A percentile compares a stretch with the other conserved stretches of the same genome.
Evolutionary conservation across 92 coral and sea anemone genomes (phyloP).

Genomic region (Pocillopora meandrina): DNA sequence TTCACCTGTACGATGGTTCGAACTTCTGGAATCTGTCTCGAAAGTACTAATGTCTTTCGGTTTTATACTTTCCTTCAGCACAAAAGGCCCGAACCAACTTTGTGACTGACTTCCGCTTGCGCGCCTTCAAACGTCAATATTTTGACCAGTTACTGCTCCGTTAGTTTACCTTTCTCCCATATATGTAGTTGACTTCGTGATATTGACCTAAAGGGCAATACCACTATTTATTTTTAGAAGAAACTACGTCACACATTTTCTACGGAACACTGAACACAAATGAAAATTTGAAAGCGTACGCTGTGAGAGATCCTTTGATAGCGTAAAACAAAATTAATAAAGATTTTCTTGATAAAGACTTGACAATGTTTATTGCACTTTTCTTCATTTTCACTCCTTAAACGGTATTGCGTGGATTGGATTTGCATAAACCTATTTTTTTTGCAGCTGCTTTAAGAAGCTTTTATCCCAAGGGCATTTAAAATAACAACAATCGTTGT

Average conservation of each 20-base stretch:
- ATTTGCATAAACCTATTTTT: too few species aligned
- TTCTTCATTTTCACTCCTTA: background rate
- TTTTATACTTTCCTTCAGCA: background rate
- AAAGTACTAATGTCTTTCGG: too few species aligned
- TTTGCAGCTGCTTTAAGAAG: too few species aligned
- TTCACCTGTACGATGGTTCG: too few species aligned
- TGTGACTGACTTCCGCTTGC: too few species aligned
- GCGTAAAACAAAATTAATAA: too few species aligned
- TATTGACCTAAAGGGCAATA: conserved; percentile 13
- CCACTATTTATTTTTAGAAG: background rate
- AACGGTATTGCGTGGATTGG: background rate
- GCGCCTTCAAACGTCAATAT: background rate
- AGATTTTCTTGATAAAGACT: background rate
- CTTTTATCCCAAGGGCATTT: too few species aligned
- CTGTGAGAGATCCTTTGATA: too few species aligned
- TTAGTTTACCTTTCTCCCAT: conserved; percentile 14
- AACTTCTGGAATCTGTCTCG: too few species aligned
- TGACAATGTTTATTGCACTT: background rate
- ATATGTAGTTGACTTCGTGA: background rate
- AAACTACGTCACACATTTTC: conserved; percentile 11
- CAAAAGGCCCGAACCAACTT: too few species aligned
- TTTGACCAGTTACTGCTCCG: background rate
- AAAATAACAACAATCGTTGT: too few species aligned
- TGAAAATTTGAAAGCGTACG: background rate
- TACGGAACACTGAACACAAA: conserved; percentile 7